Base-by-base conservation (phyloP, 2,888 invertebrate species). In the Ochlodes sylvanus region DNA sequence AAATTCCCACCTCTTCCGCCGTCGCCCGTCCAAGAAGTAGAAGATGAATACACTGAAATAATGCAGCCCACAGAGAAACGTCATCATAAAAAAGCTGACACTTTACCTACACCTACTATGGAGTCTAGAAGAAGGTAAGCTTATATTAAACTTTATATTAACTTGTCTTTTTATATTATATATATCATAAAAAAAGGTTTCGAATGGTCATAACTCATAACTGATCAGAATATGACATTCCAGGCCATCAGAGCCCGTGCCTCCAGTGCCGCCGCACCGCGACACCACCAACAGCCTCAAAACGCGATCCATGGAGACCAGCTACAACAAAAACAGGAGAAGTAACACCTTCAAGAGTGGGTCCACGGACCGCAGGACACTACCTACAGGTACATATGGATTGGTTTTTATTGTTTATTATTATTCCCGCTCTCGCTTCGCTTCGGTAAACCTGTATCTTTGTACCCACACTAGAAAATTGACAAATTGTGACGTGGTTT, bases 261-360 rank as follows among this genome's bases (percentile, higher is more conserved):
- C 96, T 21, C 95, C 94, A 69, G 96, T 97, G 74, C 97, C 97
- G 50, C 96, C 96, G 69, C 96, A 97, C 81, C 94, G 95, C 44
- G 94, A 95, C 80, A 93, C 95, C 58, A 94, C 95, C 42, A 96
- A 95, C 81, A 97, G 97, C 72, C 94, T 97, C 71, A 97, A 97
- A 86, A 97, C 97, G 73, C 95, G 97, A 79, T 97, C 97, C 7
- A 97, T 97, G 96, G 97, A 97, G 83, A 96, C 96, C 3, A 96
- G 96, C 73, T 97, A 96, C 81, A 95, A 94, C 72, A 94, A 95
- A 80, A 94, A 94, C 75, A 93, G 94, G 73, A 87, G 92, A 75
- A 92, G 87, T 74, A 94, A 94, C 85, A 80, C 80, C 69, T 92
- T 95, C 79, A 92, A 94, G 87, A 85, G 94, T 86, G 90, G 95